Conservation (phyloP, 2,113 vertebrate genomes). For the Neopipo cinnamomea region DNA sequence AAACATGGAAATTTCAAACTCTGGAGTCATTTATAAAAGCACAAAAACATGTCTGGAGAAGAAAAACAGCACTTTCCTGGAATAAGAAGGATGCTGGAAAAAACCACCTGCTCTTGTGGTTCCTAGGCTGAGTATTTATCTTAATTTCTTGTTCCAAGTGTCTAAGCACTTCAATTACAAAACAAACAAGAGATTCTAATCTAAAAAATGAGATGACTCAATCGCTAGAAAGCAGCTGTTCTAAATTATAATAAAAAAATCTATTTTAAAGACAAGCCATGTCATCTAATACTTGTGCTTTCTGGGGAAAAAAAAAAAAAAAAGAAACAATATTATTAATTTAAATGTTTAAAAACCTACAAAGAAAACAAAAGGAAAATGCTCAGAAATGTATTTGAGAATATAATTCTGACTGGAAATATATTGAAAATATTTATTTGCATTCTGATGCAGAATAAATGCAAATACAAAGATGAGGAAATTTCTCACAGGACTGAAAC, state of each 20-base stretch:
- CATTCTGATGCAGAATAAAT: not conserved
- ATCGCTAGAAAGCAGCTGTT: not conserved
- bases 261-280: not conserved
- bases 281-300: not conserved
- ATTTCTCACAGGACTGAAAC: not conserved
- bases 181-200: slow-evolving; percentile 51
- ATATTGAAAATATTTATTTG: not conserved
- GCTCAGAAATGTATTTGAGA: not conserved
- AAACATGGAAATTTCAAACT: not conserved
- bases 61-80: not conserved
- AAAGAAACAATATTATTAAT: not conserved
- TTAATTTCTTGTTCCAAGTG: slow-evolving; percentile 46
- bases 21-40: not conserved
- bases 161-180: slow-evolving; percentile 35
- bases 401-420: not conserved
- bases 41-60: not conserved
- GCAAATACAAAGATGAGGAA: not conserved
- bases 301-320: not conserved
- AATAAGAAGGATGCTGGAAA: not conserved
- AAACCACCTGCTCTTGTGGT: not conserved
- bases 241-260: slow-evolving; percentile 25
- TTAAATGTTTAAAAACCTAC: not conserved
- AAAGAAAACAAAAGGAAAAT: not conserved
- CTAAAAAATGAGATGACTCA: slow-evolving; percentile 34
- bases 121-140: slow-evolving; percentile 25